phyloP scores from a whole-genome alignment of 92 coral and sea anemone genomes.

The Meandrina meandrites region DNA sequence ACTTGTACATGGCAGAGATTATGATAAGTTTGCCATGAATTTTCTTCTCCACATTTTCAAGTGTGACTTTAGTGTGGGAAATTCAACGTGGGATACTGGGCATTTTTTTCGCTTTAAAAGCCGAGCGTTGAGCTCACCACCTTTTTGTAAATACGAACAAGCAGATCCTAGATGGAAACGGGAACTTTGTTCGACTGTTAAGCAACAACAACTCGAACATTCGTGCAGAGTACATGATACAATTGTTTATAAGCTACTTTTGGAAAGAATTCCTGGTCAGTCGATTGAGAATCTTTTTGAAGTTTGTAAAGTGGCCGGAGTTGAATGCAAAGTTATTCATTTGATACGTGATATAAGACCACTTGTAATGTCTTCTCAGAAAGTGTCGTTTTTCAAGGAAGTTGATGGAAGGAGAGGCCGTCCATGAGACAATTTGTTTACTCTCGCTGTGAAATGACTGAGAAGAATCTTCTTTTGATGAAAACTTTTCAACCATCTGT shows the following conservation, averaged over 20 bases:
- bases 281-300: conserved; percentile 26
- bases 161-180: conserved; percentile 35
- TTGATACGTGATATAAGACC: conserved; percentile 49
- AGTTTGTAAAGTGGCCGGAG: conserved; percentile 28
- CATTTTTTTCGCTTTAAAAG: conserved; percentile 26
- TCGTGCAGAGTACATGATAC: conserved; percentile 33
- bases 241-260: conserved; percentile 40
- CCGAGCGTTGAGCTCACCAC: conserved; percentile 42
- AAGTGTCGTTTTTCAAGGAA: conserved; percentile 37
- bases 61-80: conserved; percentile 41
- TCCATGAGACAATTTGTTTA: conserved; percentile 31
- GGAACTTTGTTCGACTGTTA: conserved; percentile 24
- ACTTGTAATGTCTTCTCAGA: conserved; percentile 41
- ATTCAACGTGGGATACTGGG: not conserved
- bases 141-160: conserved; percentile 31
- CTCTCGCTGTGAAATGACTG: conserved; percentile 37
- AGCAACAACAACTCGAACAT: conserved; percentile 6
- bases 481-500: not conserved
- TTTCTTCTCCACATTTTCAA: conserved; percentile 31
- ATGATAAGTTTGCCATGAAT: conserved; percentile 4
- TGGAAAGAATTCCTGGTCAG: conserved; percentile 38
- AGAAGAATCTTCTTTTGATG: conserved; percentile 23
- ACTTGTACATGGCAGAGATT: not conserved
- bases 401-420: conserved; percentile 8
- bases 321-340: conserved; percentile 44